These are phyloP conservation scores for Aphaenogaster ashmeadi DNA, from an alignment of 1,140 invertebrate species.

Conservation along the genomic window DNA sequence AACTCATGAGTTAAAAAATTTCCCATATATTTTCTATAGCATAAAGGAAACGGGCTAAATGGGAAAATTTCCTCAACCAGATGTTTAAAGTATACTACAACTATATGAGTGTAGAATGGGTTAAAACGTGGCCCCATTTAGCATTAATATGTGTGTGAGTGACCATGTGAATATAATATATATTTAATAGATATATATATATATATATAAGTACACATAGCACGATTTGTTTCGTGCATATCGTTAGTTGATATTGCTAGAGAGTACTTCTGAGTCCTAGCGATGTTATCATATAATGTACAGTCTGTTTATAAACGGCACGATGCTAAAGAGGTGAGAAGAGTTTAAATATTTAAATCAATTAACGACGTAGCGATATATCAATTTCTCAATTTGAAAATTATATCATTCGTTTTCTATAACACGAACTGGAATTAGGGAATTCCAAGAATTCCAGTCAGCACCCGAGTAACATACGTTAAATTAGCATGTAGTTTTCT, in stretches of 20 bases:
- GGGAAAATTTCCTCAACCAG: slow-evolving; percentile 15
- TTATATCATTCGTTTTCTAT: slow-evolving; percentile 39
- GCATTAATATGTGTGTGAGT: background rate
- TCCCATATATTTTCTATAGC: background rate
- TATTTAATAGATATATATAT: background rate
- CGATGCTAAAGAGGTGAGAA: slow-evolving; percentile 57
- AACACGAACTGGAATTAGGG: slow-evolving; percentile 5
- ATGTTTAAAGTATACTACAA: slow-evolving; percentile 18
- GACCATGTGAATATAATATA: slow-evolving; percentile 10
- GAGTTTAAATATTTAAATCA: slow-evolving; percentile 39
- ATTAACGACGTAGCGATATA: slow-evolving; percentile 18
- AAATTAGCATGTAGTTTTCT: slow-evolving; percentile 66
- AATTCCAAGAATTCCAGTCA: slow-evolving; percentile 39
- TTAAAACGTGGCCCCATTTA: slow-evolving; percentile 8
- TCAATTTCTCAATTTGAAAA: slow-evolving; percentile 6
- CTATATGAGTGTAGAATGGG: slow-evolving; percentile 8
- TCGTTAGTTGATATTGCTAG: slow-evolving; percentile 44
- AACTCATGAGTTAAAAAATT: background rate
- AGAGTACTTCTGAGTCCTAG: slow-evolving; percentile 74
- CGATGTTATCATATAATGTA: slow-evolving; percentile 69
- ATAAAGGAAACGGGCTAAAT: slow-evolving; percentile 19
- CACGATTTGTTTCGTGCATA: background rate
- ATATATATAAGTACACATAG: background rate
- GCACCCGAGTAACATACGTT: slow-evolving; percentile 46
- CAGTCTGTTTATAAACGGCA: slow-evolving; percentile 75